These are phyloP conservation scores for Chirona hameri DNA, from an alignment of 2,888 invertebrate species.

Conservation along the genomic window DNA sequence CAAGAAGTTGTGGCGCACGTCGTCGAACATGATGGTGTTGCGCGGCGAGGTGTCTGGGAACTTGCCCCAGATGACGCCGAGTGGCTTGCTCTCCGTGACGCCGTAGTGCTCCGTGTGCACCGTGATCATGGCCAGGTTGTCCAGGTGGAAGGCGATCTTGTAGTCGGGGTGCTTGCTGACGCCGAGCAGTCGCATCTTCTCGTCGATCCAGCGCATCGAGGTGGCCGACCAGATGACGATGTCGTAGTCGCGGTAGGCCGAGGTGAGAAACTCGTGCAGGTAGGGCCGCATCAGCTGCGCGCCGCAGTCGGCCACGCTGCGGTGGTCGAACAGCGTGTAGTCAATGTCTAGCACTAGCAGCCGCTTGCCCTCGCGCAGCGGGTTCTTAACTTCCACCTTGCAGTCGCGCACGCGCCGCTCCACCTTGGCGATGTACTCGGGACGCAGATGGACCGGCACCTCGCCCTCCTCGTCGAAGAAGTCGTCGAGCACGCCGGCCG, in stretches of 20 bases:
- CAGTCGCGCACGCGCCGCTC: constrained; percentile 59
- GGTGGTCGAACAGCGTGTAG: constrained; percentile 93
- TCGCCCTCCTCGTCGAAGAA: constrained; percentile 83
- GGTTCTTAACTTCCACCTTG: constrained; percentile 62
- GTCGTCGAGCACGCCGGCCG: constrained; percentile 85
- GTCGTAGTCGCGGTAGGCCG: constrained; percentile 81
- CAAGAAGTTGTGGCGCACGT: constrained; percentile 88
- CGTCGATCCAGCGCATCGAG: constrained; percentile 97
- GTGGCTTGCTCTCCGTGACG: constrained; percentile 87
- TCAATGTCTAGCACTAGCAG: constrained; percentile 92
- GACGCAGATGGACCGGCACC: constrained; percentile 62
- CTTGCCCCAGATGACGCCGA: constrained; percentile 96
- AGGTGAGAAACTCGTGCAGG: constrained; percentile 86
- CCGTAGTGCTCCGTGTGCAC: constrained; percentile 87
- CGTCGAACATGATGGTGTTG: constrained; percentile 98
- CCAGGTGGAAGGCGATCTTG: constrained; percentile 88
- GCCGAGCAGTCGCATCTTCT: constrained; percentile 90
- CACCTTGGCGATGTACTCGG: constrained; percentile 58
- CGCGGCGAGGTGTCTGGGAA: constrained; percentile 71
- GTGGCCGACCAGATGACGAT: constrained; percentile 99
- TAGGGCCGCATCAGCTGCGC: constrained; percentile 90
- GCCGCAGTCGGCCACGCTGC: constrained; percentile 83
- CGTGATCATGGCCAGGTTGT: constrained; percentile 91
- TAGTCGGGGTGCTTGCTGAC: constrained; percentile 77
- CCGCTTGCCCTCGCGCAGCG: constrained; percentile 79